Evolutionary conservation across 2,113 vertebrate genomes (phyloP).

Genomic region (Butorides virescens): DNA sequence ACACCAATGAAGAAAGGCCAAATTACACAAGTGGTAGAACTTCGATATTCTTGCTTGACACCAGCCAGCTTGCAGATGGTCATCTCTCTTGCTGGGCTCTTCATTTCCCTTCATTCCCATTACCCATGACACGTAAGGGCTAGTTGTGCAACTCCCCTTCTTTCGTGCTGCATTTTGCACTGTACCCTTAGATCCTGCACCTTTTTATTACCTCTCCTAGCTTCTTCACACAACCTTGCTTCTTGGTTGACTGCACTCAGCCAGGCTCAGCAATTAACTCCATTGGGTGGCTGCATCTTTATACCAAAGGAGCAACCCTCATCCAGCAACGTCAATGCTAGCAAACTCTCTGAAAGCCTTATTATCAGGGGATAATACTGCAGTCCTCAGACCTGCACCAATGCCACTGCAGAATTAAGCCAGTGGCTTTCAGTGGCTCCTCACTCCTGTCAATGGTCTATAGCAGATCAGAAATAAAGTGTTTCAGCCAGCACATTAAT

Average conservation of each 20-base stretch:
- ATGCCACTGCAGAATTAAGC: neutral
- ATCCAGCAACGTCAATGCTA: neutral
- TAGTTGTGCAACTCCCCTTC: neutral
- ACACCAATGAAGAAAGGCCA: neutral
- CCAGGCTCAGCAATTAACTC: neutral
- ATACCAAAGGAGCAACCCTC: neutral
- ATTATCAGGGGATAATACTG: neutral
- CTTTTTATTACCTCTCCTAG: neutral
- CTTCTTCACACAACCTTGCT: neutral
- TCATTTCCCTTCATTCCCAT: neutral
- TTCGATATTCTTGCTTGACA: neutral
- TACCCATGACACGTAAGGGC: neutral
- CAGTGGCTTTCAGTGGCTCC: neutral
- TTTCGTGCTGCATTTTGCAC: neutral
- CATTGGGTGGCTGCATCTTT: neutral
- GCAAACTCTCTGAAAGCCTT: neutral
- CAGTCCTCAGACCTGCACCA: neutral
- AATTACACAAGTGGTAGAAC: neutral
- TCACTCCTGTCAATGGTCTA: neutral
- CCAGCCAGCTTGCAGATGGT: neutral
- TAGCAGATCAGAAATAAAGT: neutral
- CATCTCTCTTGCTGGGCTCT: neutral
- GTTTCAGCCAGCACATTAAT: neutral
- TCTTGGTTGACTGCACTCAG: neutral
- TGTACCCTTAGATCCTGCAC: too few relatives aligned